Base-by-base conservation (phyloP, 2,113 vertebrate species). In the Leptobrachium ailaonicum region DNA sequence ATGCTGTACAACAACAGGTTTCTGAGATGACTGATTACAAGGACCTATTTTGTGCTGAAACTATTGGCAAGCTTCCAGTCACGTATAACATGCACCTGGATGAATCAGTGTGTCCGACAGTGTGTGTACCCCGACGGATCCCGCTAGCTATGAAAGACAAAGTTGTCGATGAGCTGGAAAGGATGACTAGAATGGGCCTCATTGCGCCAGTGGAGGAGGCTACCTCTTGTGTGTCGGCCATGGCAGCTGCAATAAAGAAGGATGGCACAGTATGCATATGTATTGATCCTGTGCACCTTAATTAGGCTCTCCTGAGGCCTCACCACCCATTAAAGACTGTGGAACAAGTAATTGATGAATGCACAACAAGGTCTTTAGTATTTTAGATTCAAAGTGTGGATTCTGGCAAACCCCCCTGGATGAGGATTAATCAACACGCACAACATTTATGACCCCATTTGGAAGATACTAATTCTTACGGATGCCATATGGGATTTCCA, bases 211-310 rank as follows among this genome's bases (percentile, higher is more conserved):
- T 12, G 12, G n/a, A 41, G 66, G 74, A 42, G 54, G 71, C 66
- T 82, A 43, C 40, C 70, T 62, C 40, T 83, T 83, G 71, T 70
- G 79, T 83, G 1, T 84, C 75, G 3, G 44, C 54, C n/a, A 77
- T 82, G 54, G 75, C 78, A 20, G 54, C 74, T n/a, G 54, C 66
- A 56, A 8, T 13, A 6, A 82, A 79, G 56, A 82, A 79, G 13
- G 66, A 79, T 72, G 67, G 76, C 8, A 54, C 20, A 0, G 50
- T 82, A 1, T n/a, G 42, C 58, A 7, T 83, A 7, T 84, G 70
- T 45, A 71, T 75, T 20, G 75, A 78, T 14, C 76, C 66, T 9
- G 56, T 82, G 1, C 75, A 82, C 41, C 75, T 82, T 12, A 82
- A 75, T 58, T 75, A 75, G 41, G 76, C 75, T 0, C 54, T 82